Evolutionary conservation across 2,888 invertebrate species (phyloP).

Genomic region (Margaritifera margaritifera): DNA sequence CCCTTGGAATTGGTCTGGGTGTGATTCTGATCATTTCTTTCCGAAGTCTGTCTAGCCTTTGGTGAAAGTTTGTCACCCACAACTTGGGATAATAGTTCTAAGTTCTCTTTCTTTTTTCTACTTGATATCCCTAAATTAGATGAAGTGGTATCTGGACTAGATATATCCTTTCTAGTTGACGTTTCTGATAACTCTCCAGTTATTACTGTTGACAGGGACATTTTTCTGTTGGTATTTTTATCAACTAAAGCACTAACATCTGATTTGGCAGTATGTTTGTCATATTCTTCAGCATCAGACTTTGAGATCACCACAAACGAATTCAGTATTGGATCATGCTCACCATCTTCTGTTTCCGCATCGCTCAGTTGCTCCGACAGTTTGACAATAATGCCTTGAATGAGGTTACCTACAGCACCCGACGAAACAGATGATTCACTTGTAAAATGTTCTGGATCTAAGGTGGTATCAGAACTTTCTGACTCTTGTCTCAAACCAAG

Average conservation of each 20-base stretch:
- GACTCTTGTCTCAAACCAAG: constrained; percentile 26
- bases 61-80: not conserved
- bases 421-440: constrained; percentile 24
- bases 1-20: not conserved
- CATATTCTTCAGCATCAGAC: too few species aligned
- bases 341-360: not conserved
- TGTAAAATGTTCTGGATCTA: constrained; percentile 2
- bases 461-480: constrained; percentile 1
- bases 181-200: constrained; percentile 1
- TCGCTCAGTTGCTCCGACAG: constrained; percentile 18
- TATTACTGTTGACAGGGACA: constrained; percentile 13
- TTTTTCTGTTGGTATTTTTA: constrained; percentile 26
- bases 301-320: too few species aligned
- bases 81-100: not conserved
- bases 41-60: not conserved
- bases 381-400: constrained; percentile 19
- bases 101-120: constrained; percentile 3
- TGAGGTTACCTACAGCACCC: constrained; percentile 18
- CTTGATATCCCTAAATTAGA: not conserved
- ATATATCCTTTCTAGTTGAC: not conserved
- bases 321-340: not conserved
- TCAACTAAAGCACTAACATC: not conserved
- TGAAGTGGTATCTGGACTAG: not conserved
- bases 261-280: too few species aligned
- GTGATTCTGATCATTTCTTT: not conserved